These are phyloP conservation scores for Epsilonema sp. DNA, from an alignment of 2,888 invertebrate genomes.

Conservation along the genomic window DNA sequence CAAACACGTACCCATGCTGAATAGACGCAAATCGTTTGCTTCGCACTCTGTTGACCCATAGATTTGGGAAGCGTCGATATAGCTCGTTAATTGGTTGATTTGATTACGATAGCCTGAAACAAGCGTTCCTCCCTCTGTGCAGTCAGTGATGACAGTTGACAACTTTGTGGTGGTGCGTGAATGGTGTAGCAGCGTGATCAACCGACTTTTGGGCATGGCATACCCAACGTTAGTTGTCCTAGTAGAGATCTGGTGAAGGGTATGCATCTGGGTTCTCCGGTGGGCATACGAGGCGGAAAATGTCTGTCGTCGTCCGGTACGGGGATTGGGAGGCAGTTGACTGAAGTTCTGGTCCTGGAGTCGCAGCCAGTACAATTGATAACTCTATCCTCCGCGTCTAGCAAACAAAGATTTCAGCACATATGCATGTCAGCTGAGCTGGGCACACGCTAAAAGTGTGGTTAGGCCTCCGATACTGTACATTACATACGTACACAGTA, in stretches of 20 bases:
- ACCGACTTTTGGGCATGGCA: too few relatives aligned
- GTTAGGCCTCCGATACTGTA: too few relatives aligned
- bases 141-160: too few relatives aligned
- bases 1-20: constrained; percentile 42
- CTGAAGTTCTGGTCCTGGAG: constrained; percentile 65
- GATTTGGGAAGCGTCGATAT: constrained; percentile 50
- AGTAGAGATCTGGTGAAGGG: constrained; percentile 83
- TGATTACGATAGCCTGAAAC: constrained; percentile 45
- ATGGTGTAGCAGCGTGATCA: too few relatives aligned
- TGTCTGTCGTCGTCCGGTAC: constrained; percentile 71
- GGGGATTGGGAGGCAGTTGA: constrained; percentile 79
- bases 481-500: too few relatives aligned
- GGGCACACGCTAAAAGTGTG: neutral
- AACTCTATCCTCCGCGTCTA: constrained; percentile 20
- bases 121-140: too few relatives aligned
- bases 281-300: constrained; percentile 55
- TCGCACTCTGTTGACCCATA: constrained; percentile 79
- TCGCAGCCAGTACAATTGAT: constrained; percentile 47
- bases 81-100: constrained; percentile 80
- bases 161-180: too few relatives aligned
- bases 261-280: constrained; percentile 65
- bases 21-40: constrained; percentile 51
- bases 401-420: constrained; percentile 3
- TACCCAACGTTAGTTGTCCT: constrained; percentile 61
- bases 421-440: neutral